Evolutionary conservation across 2,797 vertebrate species (phyloP), one percentile per base, ranked within the genome.

Genomic region (Nothura maculosa): DNA sequence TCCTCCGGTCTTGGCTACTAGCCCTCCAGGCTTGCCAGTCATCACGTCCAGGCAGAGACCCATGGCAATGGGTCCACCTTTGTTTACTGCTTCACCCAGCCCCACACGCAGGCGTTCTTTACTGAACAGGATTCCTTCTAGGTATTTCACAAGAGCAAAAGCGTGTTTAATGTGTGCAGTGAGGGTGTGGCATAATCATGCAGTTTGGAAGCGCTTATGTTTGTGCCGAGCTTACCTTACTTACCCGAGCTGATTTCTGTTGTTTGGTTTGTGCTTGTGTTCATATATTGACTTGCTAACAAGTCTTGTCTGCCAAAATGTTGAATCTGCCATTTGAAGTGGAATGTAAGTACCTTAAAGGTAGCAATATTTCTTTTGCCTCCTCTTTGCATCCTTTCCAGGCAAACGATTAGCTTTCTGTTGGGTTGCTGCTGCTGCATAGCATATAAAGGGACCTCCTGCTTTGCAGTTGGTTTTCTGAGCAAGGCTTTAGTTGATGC

Each of bases 71-170:
- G 97, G 97, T 40, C 96, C 98, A 18, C 92, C 98, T 77, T 28
- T 98, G 61, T 96, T 97, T 45, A 94, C 98, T 43, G 95, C 97
- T 94, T 99, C 98, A 54, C 98, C 99, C 82, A 95, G 98, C 95
- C 87, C 98, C 82, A 80, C 64, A 91, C 88, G 98, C 96, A 97
- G 98, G 97, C 98, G 97, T 81, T 96, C 98, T 93, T 96, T 98
- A 89, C 97, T 97, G 61, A 95, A 98, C 98, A 98, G 98, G 98
- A 99, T 98, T 89, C 98, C 99, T 5, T 97, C 98, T 99, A 99
- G 99, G 99, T 99, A 99, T 96, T 98, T 96, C 81, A 75, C 86
- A 17, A 87, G 70, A 84, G 80, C 90, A 60, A 67, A 93, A 66
- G 69, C 52, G 92, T 74, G 84, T 36, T 66, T 91, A 22, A 5